Conservation (phyloP, 2,888 invertebrate species). For the Agrotis exclamationis region DNA sequence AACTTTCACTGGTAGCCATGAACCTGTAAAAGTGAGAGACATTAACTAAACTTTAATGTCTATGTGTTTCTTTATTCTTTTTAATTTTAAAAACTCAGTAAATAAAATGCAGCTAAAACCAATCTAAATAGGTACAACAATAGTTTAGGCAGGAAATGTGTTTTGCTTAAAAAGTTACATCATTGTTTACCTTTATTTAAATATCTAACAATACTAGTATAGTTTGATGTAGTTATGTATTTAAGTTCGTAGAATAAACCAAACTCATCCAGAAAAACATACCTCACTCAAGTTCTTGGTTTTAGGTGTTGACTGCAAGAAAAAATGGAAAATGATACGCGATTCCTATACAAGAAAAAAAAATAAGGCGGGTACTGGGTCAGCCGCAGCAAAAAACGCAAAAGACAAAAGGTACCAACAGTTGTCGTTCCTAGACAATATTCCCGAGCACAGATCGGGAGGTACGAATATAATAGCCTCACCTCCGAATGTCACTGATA, state of each 20-base stretch:
- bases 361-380: conserved; percentile 36
- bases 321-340: conserved; percentile 38
- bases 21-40: too few species aligned
- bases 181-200: conserved; percentile 15
- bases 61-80: conserved; percentile 22
- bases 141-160: conserved; percentile 11
- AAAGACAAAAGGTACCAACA: conserved; percentile 34
- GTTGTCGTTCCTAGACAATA: conserved; percentile 35
- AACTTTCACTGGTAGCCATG: too few species aligned
- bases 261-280: conserved; percentile 14
- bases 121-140: conserved; percentile 20
- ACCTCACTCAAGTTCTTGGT: conserved; percentile 11
- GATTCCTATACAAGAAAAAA: conserved; percentile 32
- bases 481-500: too few species aligned
- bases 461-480: too few species aligned
- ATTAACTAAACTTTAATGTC: conserved; percentile 22
- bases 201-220: conserved; percentile 23
- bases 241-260: conserved; percentile 15
- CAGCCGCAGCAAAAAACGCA: conserved; percentile 35
- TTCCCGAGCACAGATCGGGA: conserved; percentile 23
- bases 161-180: conserved; percentile 15
- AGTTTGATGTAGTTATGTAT: conserved; percentile 17
- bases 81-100: conserved; percentile 19
- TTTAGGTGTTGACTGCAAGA: conserved; percentile 36
- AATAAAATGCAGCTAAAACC: conserved; percentile 19